Evolutionary conservation across 2,113 vertebrate genomes (phyloP).

Genomic region (Saguinus midas): DNA sequence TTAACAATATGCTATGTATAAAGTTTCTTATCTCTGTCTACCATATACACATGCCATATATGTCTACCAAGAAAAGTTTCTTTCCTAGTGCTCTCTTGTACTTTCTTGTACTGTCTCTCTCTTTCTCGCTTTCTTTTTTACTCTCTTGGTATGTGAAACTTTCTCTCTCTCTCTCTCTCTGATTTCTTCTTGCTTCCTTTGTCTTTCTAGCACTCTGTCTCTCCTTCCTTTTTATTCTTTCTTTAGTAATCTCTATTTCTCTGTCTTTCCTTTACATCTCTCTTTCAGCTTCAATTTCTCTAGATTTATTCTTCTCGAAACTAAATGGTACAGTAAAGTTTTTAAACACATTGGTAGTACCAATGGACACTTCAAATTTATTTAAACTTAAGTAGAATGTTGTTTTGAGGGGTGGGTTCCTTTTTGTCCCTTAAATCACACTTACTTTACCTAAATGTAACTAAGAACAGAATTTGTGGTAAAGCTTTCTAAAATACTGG

Average conservation of each 20-base stretch:
- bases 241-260: background rate
- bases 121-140: background rate
- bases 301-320: slow-evolving; percentile 1
- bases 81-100: background rate
- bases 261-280: background rate
- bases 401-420: background rate
- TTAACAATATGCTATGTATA: background rate
- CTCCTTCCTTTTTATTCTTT: background rate
- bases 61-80: background rate
- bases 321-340: background rate
- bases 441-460: background rate
- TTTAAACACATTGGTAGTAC: background rate
- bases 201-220: background rate
- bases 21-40: background rate
- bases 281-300: background rate
- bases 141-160: background rate
- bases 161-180: background rate
- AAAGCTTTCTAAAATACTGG: background rate
- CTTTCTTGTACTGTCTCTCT: background rate
- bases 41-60: no score
- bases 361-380: background rate
- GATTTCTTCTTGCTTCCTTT: background rate
- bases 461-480: background rate
- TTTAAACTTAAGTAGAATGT: background rate
- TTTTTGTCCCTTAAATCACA: background rate